phyloP scores from a whole-genome alignment of 2,888 invertebrate species.

The Harpalus rubripes region DNA sequence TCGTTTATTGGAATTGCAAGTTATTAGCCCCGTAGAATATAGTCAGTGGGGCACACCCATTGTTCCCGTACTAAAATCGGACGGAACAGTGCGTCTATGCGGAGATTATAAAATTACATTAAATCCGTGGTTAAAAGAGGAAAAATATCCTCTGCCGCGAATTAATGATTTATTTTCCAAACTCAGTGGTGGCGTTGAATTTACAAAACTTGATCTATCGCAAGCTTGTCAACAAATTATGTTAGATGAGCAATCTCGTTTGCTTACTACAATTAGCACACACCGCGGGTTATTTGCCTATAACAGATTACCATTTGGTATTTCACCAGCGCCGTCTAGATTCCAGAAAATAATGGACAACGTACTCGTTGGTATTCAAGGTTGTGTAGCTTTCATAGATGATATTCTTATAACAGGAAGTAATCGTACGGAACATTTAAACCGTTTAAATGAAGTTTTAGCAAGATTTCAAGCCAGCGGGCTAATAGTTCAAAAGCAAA shows the following conservation, averaged over 20 bases:
- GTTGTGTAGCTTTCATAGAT: constrained; percentile 6
- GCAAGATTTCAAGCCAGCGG: not conserved
- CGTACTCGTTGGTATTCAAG: not conserved
- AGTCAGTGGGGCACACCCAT: constrained; percentile 60
- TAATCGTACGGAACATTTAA: not conserved
- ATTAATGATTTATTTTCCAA: constrained; percentile 66
- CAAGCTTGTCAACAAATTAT: constrained; percentile 56
- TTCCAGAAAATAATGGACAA: constrained; percentile 70
- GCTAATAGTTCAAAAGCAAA: too few relatives aligned
- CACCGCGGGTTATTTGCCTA: constrained; percentile 69
- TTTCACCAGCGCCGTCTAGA: constrained; percentile 70
- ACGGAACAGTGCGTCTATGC: constrained; percentile 59
- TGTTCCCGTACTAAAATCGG: not conserved
- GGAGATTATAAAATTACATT: constrained; percentile 70
- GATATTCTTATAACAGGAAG: not conserved
- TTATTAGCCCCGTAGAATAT: constrained; percentile 68
- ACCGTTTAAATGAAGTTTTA: constrained; percentile 9
- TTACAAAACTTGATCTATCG: constrained; percentile 69
- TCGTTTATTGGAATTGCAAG: constrained; percentile 65
- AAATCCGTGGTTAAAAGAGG: constrained; percentile 70
- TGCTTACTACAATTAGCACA: constrained; percentile 70
- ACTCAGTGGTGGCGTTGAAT: constrained; percentile 66
- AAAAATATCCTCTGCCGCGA: constrained; percentile 68
- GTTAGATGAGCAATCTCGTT: constrained; percentile 64
- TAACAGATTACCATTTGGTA: constrained; percentile 70